Base-by-base conservation (phyloP, 2,888 invertebrate genomes). In the Carabus problematicus region DNA sequence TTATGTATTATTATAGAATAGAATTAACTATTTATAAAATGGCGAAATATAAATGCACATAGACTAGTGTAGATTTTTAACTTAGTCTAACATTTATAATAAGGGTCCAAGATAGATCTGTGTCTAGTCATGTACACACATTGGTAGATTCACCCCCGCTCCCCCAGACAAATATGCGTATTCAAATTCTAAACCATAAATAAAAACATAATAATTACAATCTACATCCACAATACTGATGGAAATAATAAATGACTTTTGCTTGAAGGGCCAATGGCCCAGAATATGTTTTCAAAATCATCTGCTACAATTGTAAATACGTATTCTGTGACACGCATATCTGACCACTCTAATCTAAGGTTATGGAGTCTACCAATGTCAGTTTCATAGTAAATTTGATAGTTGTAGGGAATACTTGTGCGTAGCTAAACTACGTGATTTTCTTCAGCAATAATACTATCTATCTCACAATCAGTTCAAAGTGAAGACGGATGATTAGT, bases 131-230 rank as follows among this genome's bases (percentile, higher is more conserved):
- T 45, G 3, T 18, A 59, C 29, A 40, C 61, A 61, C 68, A 68
- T 61, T 66, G 59, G 66, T 59, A 68, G 54, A 68, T 61, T 54
- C 43, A 54, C 55, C 60, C 68, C 54, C 43, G 12, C 43, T 16
- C 47, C 12, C 47, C 12, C 47, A 12, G 14, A 12, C 1, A 62
- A 55, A 69, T 69, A 40, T 69, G 69, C 69, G 69, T 69, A 62
- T 68, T 61, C 12, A 69, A 56, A 69, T 69, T 69, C 69, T 69
- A 69, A 68, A 68, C 16, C 9, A n/a, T 42, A 47, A 47, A 47
- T 16, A n/a, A 9, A 49, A 9, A 45, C 45, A 14, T 14, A 45
- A 14, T 45, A 14, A 12, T 45, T 45, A 45, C n/a, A n/a, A n/a
- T n/a, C 3, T 45, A 45, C 45, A 14, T 42, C 42, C 8, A 47